Evolutionary conservation across 30 jellyfish, hydroid and myxozoan species (phyloP), one percentile per base, ranked within the genome.

Genomic region (Aurelia aurita): DNA sequence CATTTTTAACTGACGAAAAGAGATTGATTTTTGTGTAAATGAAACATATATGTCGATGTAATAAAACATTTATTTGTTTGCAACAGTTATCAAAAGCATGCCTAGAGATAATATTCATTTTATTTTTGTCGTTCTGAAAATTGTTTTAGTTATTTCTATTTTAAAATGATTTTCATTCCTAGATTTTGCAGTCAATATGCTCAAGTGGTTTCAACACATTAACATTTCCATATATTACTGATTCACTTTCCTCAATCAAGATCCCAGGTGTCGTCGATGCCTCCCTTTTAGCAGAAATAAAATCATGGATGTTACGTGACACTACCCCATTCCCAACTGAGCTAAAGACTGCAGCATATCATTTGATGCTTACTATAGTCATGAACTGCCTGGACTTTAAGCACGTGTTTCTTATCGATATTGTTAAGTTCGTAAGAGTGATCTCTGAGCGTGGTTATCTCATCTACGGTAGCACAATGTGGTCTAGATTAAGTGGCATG

Each of bases 301-400:
- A 83, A 59, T 10, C 73, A 3, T 83, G 77, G 80, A 68, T 83
- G 81, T 63, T 83, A 35, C 46, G 87, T 6, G 80, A 34, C 27
- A 83, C 84, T 6, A 69, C 93, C 0, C 39, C 65, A 64, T 83
- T 53, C 58, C 93, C 93, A 69, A 39, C 87, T 19, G 87, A 83
- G 44, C 86, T 83, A 7, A 83, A 70, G 54, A 43, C 75, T 19
- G 87, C 93, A 7, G 72, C 87, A 13, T 74, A 47, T 59, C 51
- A 44, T 29, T 77, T 83, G 27, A 45, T 71, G 27, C 83, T 63
- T 34, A 39, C 22, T 27, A 71, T 83, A 19, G 80, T 46, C 32
- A 21, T 43, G 62, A 57, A 72, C 27, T 67, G 78, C 35, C 22
- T 82, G 26, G 63, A 67, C 72, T 35, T 18, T 23, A 32, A 66